phyloP scores from a whole-genome alignment of 2,888 invertebrate species.

The Thymelicus acteon region DNA sequence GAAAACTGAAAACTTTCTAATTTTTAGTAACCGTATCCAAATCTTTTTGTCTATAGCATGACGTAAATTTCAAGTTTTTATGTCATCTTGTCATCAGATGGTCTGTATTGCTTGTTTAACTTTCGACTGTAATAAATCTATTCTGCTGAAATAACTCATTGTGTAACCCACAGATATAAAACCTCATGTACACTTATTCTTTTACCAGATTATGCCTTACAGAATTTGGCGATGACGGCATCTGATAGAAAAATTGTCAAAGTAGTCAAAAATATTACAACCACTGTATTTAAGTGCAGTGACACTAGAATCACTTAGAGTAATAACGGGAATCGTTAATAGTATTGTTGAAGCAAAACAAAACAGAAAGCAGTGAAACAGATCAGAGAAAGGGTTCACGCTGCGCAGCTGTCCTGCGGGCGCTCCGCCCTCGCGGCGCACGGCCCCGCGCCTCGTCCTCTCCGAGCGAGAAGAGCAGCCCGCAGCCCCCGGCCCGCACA shows the following conservation, averaged over 20 bases:
- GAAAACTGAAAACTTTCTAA: conserved; percentile 23
- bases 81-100: conserved; percentile 4
- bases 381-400: conserved; percentile 74
- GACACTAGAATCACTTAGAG: not conserved
- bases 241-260: no score
- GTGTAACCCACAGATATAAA: conserved; percentile 34
- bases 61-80: conserved; percentile 16
- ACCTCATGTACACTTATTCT: conserved; percentile 48
- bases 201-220: not conserved
- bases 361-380: conserved; percentile 56
- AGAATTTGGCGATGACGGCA: conserved; percentile 7
- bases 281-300: not conserved
- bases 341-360: conserved; percentile 40
- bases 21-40: conserved; percentile 14
- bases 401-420: conserved; percentile 81
- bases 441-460: conserved; percentile 71
- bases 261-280: not conserved
- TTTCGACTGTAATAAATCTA: conserved; percentile 10
- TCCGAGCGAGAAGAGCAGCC: conserved; percentile 57
- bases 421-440: conserved; percentile 53
- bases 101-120: conserved; percentile 19
- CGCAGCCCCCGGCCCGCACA: conserved; percentile 42
- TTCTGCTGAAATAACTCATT: conserved; percentile 14
- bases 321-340: not conserved
- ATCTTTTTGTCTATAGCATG: conserved; percentile 13